These are phyloP conservation scores for Trogon surrucura DNA, from an alignment of 2,113 vertebrate genomes.

Conservation along the genomic window DNA sequence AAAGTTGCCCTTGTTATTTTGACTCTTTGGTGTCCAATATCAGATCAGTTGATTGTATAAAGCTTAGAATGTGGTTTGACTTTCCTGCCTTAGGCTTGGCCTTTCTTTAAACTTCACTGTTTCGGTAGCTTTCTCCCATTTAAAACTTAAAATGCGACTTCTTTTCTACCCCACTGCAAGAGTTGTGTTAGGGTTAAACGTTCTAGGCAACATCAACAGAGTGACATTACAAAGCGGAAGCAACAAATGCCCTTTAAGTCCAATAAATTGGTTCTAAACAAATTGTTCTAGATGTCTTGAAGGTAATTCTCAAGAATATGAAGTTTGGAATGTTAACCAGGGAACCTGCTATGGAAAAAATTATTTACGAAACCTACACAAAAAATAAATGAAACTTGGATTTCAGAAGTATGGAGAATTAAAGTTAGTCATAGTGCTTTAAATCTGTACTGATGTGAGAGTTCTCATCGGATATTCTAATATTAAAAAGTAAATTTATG, in stretches of 20 bases:
- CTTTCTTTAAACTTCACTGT: background rate
- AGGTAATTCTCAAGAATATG: background rate
- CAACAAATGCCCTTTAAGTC: background rate
- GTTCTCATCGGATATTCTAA: background rate
- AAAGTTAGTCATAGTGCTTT: background rate
- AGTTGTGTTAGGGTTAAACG: background rate
- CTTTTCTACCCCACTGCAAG: accelerated
- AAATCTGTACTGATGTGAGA: background rate
- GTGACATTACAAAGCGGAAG: background rate
- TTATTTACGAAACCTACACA: background rate
- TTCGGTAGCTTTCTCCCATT: background rate
- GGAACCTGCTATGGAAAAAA: background rate
- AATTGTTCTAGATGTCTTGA: background rate
- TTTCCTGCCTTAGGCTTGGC: background rate
- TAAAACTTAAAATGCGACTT: accelerated
- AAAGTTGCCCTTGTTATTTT: background rate
- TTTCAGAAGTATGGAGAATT: background rate
- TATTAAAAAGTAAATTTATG: background rate
- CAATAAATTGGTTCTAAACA: background rate
- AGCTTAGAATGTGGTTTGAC: background rate
- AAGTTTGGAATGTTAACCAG: background rate
- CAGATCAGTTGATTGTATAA: background rate
- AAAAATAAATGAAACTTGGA: background rate
- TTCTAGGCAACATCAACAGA: background rate
- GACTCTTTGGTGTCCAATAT: background rate